Evolutionary conservation across 2,888 invertebrate species (phyloP), one percentile per base, ranked within the genome.

Genomic region (Caprella mutica): DNA sequence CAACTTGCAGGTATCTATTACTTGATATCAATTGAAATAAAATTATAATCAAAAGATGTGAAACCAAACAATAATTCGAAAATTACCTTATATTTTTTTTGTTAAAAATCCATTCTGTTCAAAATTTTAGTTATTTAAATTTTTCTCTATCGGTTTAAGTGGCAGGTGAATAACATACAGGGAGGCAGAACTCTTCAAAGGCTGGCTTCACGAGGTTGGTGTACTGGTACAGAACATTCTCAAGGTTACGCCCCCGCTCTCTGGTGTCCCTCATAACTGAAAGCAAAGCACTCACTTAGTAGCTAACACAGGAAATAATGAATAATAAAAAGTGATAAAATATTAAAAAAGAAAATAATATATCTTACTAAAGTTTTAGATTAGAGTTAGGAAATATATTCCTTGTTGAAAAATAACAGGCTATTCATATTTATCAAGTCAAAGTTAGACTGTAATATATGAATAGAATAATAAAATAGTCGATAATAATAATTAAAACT

Each of bases 171-270:
- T n/a, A n/a, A n/a, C n/a, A n/a, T 76, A 91, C 91, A 65, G 97
- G 97, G 67, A 92, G 80, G 72, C 96, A 97, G 76, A 97, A 97
- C 75, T 96, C 96, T 72, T 99, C 98, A 74, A 98, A 99, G 2
- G 97, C 97, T n/a, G 97, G 97, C 74, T 99, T 99, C 2, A 98
- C 97, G 72, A 86, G 92, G 69, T 86, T 89, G 83, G 92, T 94
- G 74, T 98, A 98, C 72, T 97, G 96, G 70, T 86, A 86, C 29
- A 98, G 79, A 9, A 97, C 92, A 68, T 90, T 86, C 69, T 96
- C 93, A 71, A 98, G 76, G 72, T 93, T 90, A 39, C 98, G 77
- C 1, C 93, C 92, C 65, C 93, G 81, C 74, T 97, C 94, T 71
- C 87, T 87, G 52, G 93, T 94, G 72, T 98, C 98, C 60, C 97